Percentiles rank a stretch among this genome's conserved stretches.
Conservation (phyloP, 1,140 invertebrate species). For the Hycleus cichorii region DNA sequence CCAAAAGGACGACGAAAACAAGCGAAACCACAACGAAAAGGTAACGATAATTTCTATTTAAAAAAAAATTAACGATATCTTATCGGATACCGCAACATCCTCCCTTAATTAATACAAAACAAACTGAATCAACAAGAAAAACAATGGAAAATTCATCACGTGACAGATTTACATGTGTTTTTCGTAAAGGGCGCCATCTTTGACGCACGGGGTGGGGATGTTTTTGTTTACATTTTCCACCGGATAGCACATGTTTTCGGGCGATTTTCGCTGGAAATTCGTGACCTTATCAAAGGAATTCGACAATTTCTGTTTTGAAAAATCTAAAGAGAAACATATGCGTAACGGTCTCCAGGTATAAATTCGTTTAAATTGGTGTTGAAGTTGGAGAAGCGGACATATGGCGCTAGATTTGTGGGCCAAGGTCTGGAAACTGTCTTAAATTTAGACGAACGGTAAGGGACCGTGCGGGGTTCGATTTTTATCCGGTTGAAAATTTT, state of each 20-base stretch:
- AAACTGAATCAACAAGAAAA: neutral
- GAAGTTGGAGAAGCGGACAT: neutral
- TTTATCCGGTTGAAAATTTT: neutral
- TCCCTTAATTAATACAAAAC: neutral
- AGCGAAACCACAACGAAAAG: constrained; percentile 39
- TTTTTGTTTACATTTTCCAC: constrained; percentile 10
- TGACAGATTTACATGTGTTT: constrained; percentile 2
- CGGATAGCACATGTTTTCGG: neutral
- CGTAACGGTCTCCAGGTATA: neutral
- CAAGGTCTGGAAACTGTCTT: neutral
- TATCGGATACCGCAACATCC: neutral
- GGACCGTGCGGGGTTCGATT: neutral
- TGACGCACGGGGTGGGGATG: constrained; percentile 6
- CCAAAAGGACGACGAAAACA: constrained; percentile 38
- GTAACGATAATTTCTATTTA: constrained; percentile 10
- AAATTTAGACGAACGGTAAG: neutral
- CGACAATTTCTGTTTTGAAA: neutral
- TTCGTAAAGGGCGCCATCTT: constrained; percentile 9
- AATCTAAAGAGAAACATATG: neutral
- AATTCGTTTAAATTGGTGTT: neutral
- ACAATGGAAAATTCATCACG: neutral
- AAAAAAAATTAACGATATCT: neutral
- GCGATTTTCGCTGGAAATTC: neutral
- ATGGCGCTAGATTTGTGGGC: neutral
- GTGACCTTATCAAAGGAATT: neutral